Conservation (phyloP, 2,113 vertebrate genomes). For the Globicephala melas region DNA sequence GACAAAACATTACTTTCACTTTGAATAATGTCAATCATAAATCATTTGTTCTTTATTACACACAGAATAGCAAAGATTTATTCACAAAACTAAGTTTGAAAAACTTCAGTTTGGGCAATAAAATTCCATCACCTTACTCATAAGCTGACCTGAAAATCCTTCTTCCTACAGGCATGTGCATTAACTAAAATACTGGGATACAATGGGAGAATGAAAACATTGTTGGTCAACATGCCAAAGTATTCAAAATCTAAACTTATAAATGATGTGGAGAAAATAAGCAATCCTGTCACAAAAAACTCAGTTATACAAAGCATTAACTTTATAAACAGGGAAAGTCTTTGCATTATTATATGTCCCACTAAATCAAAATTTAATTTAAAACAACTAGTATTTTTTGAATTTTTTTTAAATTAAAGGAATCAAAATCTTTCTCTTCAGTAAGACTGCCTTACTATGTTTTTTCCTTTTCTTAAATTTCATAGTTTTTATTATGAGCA, state of each 20-base stretch:
- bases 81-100: conserved; percentile 8
- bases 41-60: neutral
- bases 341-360: neutral
- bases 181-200: neutral
- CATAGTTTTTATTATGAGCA: neutral
- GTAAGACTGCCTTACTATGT: neutral
- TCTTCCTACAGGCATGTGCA: neutral
- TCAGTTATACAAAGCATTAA: neutral
- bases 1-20: conserved; percentile 17
- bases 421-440: neutral
- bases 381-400: neutral
- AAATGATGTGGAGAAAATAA: neutral
- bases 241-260: neutral
- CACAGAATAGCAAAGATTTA: neutral
- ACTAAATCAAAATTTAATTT: neutral
- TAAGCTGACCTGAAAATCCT: neutral
- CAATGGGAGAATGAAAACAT: neutral
- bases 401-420: neutral
- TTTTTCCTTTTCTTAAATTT: neutral
- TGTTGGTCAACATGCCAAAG: neutral
- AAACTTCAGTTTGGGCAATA: neutral
- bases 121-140: neutral
- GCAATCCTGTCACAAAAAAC: neutral
- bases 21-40: neutral
- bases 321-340: neutral